Percentiles rank a stretch among this genome's conserved stretches.
Evolutionary conservation across 2,888 invertebrate genomes (phyloP).

Genomic region (Helleia helle): DNA sequence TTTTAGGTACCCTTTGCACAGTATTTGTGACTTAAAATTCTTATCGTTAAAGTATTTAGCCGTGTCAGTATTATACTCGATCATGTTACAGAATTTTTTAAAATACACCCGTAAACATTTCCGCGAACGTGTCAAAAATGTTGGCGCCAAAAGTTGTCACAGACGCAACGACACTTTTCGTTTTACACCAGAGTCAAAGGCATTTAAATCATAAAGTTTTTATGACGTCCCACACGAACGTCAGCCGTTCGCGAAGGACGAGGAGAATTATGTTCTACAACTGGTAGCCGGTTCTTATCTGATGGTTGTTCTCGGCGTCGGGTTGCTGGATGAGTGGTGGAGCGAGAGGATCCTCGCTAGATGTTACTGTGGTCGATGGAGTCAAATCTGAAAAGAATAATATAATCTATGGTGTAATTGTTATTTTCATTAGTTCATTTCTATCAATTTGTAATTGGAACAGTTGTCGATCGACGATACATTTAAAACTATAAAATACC

Average conservation of each 20-base stretch:
- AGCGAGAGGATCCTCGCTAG: constrained; percentile 53
- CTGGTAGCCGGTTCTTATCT: constrained; percentile 42
- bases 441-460: too few relatives aligned
- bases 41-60: too few relatives aligned
- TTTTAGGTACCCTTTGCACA: too few relatives aligned
- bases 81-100: neutral
- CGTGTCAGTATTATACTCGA: too few relatives aligned
- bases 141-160: constrained; percentile 5
- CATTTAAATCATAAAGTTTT: constrained; percentile 22
- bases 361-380: constrained; percentile 54
- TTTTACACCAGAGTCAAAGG: constrained; percentile 1
- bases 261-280: constrained; percentile 46
- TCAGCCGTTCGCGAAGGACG: constrained; percentile 30
- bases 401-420: too few relatives aligned
- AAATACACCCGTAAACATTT: constrained; percentile 2
- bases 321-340: constrained; percentile 51
- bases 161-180: constrained; percentile 4
- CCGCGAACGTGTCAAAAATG: neutral
- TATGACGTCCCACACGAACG: constrained; percentile 24
- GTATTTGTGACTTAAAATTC: too few relatives aligned
- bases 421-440: too few relatives aligned
- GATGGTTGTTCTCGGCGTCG: constrained; percentile 36
- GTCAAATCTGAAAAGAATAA: constrained; percentile 43
- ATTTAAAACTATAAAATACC: too few relatives aligned
- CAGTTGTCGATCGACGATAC: too few relatives aligned